Evolutionary conservation across 2,797 vertebrate species (phyloP).

Genomic region (Phrynocephalus vlangalii): DNA sequence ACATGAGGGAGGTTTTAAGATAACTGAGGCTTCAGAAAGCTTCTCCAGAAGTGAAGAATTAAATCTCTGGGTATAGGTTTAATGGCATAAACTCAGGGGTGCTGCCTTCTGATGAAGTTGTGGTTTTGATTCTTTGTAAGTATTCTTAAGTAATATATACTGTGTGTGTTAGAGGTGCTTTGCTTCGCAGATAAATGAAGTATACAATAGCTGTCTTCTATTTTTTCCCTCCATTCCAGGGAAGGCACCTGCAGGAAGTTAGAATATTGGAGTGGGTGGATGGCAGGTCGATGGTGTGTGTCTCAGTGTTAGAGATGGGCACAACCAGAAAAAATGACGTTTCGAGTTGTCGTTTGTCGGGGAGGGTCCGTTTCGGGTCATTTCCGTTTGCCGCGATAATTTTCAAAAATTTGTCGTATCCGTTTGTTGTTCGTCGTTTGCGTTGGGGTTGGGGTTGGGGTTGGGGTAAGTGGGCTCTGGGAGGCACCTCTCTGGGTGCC

Average conservation of each 20-base stretch:
- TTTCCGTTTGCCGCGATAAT: too few relatives aligned
- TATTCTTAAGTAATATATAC: neutral
- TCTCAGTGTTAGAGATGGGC: too few relatives aligned
- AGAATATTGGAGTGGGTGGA: neutral
- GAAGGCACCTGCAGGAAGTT: neutral
- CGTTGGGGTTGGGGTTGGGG: too few relatives aligned
- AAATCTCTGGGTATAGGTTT: neutral
- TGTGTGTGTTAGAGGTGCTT: neutral
- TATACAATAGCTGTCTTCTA: neutral
- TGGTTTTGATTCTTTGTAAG: neutral
- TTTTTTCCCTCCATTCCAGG: neutral
- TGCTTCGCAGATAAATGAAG: neutral
- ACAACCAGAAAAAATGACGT: too few relatives aligned
- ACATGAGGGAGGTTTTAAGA: neutral
- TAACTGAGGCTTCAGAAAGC: too few relatives aligned
- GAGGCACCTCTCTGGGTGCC: too few relatives aligned
- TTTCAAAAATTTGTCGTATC: too few relatives aligned
- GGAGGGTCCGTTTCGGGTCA: too few relatives aligned
- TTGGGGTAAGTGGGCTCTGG: too few relatives aligned
- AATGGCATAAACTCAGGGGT: neutral
- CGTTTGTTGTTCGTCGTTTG: too few relatives aligned
- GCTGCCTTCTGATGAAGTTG: neutral
- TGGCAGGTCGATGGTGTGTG: neutral
- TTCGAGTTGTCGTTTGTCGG: too few relatives aligned
- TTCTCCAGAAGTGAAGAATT: neutral